Percentiles rank a stretch among this genome's conserved stretches.
Evolutionary conservation across 2,797 vertebrate genomes (phyloP).

Genomic region (Sus cebifrons): DNA sequence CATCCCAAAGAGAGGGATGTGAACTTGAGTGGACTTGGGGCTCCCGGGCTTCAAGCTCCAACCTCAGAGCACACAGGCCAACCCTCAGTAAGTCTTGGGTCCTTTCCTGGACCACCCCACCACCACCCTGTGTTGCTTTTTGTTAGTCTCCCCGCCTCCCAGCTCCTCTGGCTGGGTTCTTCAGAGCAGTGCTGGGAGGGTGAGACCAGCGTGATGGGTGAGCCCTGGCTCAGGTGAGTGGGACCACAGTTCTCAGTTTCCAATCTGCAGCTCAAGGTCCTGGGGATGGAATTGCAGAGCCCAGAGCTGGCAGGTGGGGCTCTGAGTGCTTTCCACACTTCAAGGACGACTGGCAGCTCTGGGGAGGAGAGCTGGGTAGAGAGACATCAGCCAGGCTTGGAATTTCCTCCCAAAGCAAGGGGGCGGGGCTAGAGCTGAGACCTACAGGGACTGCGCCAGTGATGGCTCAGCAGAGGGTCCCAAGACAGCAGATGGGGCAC

Average conservation of each 20-base stretch:
- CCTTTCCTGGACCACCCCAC: not conserved
- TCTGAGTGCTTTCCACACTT: not conserved
- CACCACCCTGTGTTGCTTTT: not conserved
- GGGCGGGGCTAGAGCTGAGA: not conserved
- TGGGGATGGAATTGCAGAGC: not conserved
- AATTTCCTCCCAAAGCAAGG: not conserved
- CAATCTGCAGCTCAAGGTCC: not conserved
- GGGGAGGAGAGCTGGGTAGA: not conserved
- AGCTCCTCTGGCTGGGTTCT: not conserved
- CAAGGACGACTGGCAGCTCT: not conserved
- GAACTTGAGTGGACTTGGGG: not conserved
- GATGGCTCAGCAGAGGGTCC: not conserved
- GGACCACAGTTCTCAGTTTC: not conserved
- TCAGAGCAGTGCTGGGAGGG: not conserved
- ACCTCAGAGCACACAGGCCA: not conserved
- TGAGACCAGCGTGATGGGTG: not conserved
- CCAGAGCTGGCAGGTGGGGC: not conserved
- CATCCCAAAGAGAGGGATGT: not conserved
- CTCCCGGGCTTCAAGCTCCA: not conserved
- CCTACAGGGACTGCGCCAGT: not conserved
- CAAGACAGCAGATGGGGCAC: rapidly evolving
- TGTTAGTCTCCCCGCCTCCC: not conserved
- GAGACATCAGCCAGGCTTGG: not conserved
- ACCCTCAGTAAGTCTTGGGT: not conserved
- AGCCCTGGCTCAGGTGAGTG: not conserved